These are phyloP conservation scores for Linepithema humile DNA, from an alignment of 1,140 invertebrate genomes.

Conservation along the genomic window DNA sequence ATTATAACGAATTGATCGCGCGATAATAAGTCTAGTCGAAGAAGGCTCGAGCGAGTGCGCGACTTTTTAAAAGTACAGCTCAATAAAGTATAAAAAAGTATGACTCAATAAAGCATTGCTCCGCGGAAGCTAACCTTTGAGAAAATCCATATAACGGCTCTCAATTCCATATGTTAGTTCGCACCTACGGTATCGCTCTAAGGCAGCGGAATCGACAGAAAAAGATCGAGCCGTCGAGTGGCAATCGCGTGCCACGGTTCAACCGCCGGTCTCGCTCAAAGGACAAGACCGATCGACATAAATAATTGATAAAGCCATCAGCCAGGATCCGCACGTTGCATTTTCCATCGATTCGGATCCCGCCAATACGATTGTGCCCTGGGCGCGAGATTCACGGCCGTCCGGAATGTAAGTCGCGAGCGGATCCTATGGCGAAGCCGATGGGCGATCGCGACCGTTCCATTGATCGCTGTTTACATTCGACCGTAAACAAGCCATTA, in stretches of 20 bases:
- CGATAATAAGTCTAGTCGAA: background rate
- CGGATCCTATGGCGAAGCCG: slow-evolving; percentile 35
- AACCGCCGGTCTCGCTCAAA: slow-evolving; percentile 1
- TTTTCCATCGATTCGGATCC: slow-evolving; percentile 23
- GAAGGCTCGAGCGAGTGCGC: background rate
- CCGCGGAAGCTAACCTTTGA: background rate
- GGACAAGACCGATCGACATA: slow-evolving; percentile 43
- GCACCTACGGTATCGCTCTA: slow-evolving; percentile 8
- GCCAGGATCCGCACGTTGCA: slow-evolving; percentile 20
- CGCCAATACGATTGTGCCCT: slow-evolving; percentile 48
- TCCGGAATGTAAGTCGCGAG: background rate
- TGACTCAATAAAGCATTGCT: background rate
- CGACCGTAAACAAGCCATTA: slow-evolving; percentile 79
- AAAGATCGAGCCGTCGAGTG: slow-evolving; percentile 1
- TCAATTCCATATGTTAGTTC: background rate
- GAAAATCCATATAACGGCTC: background rate
- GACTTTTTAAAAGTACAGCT: background rate
- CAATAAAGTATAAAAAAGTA: no score
- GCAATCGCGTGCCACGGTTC: slow-evolving; percentile 44
- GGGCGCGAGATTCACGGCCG: slow-evolving; percentile 35
- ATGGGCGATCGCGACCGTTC: slow-evolving; percentile 56
- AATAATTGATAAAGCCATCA: slow-evolving; percentile 70
- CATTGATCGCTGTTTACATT: slow-evolving; percentile 79
- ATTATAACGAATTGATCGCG: background rate
- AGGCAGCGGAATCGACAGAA: background rate